Conservation (phyloP, 2,888 invertebrate genomes). For the Ophraella communa region DNA sequence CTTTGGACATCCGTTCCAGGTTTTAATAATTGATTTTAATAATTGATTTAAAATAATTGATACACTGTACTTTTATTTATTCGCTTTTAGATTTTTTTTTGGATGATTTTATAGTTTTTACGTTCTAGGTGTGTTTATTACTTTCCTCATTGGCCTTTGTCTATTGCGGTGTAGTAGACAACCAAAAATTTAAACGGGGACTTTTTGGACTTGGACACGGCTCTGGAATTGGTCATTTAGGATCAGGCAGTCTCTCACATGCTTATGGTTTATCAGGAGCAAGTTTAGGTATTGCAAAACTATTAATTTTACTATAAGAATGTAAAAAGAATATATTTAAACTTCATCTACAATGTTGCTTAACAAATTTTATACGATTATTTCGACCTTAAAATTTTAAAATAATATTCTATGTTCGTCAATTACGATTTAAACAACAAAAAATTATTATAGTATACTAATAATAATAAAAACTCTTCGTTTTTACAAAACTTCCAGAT, state of each 20-base stretch:
- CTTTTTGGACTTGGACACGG: slow-evolving; percentile 50
- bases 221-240: slow-evolving; percentile 40
- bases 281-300: slow-evolving; percentile 21
- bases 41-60: no score
- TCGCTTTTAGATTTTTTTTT: not conserved
- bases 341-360: not conserved
- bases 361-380: no score
- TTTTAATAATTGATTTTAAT: no score
- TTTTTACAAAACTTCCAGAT: no score
- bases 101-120: not conserved
- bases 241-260: slow-evolving; percentile 35
- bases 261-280: slow-evolving; percentile 36
- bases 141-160: not conserved
- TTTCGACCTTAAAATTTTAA: no score
- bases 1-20: no score
- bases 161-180: slow-evolving; percentile 43
- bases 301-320: no score
- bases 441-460: no score
- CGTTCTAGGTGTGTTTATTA: not conserved
- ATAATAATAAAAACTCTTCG: no score
- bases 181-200: slow-evolving; percentile 54
- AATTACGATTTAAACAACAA: no score
- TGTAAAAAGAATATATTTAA: not conserved
- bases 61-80: not conserved
- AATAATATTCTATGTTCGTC: no score